These are phyloP conservation scores for Tinea semifulvella DNA, from an alignment of 2,888 invertebrate genomes.

Conservation along the genomic window DNA sequence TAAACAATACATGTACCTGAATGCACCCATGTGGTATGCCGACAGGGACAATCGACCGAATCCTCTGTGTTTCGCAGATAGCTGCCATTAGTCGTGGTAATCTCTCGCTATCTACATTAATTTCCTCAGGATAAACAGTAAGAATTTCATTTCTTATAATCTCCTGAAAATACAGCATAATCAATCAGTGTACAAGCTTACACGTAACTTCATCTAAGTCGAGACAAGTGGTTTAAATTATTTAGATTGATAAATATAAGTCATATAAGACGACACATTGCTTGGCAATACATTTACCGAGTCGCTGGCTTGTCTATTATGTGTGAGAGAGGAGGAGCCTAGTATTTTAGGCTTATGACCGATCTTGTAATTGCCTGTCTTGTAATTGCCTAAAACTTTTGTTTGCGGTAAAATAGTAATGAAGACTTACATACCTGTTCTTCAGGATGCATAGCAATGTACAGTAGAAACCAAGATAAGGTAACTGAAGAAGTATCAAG, in stretches of 20 bases:
- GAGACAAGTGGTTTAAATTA: no score
- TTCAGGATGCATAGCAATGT: slow-evolving; percentile 73
- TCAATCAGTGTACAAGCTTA: no score
- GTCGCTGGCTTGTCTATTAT: no score
- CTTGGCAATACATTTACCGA: no score
- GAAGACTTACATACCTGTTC: slow-evolving; percentile 71
- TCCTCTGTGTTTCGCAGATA: slow-evolving; percentile 80
- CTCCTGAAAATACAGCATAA: slow-evolving; percentile 61
- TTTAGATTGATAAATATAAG: no score
- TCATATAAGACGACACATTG: no score
- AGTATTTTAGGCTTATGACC: no score
- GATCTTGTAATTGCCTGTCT: no score
- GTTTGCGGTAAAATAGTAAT: no score
- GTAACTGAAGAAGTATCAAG: slow-evolving; percentile 85
- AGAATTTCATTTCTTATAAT: slow-evolving; percentile 67
- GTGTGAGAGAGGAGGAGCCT: no score
- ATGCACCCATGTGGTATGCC: slow-evolving; percentile 85
- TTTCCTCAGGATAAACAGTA: slow-evolving; percentile 53
- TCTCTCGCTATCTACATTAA: slow-evolving; percentile 61
- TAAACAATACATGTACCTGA: slow-evolving; percentile 35
- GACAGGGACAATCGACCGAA: slow-evolving; percentile 81
- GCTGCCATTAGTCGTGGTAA: slow-evolving; percentile 76
- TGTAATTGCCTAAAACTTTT: no score
- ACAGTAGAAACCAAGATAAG: slow-evolving; percentile 82
- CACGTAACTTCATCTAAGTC: no score